These are phyloP conservation scores for Nothobranchius furzeri DNA, from an alignment of 2,113 vertebrate genomes.

Conservation along the genomic window DNA sequence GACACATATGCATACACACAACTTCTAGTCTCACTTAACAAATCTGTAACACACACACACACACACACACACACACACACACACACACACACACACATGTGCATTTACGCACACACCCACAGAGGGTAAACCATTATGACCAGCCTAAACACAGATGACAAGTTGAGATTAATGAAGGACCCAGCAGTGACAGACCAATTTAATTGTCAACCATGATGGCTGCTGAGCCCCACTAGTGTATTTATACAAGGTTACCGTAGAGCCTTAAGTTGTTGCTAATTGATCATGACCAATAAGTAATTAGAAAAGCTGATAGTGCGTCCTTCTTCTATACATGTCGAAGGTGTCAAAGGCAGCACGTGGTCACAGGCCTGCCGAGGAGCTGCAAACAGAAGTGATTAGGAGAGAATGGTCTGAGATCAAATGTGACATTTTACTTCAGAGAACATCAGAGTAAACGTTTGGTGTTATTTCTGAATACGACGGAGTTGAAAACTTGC, in stretches of 20 bases:
- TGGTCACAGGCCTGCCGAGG: neutral
- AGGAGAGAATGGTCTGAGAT: constrained; percentile 13
- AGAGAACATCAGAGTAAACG: neutral
- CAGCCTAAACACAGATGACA: constrained; percentile 98
- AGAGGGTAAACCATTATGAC: constrained; percentile 80
- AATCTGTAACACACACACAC: constrained; percentile 60
- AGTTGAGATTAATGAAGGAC: constrained; percentile 98
- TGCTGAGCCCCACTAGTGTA: constrained; percentile 90
- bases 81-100: constrained; percentile 64
- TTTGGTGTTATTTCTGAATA: too few species aligned
- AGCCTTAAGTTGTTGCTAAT: constrained; percentile 88
- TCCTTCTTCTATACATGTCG: constrained; percentile 56
- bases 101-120: constrained; percentile 60
- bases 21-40: constrained; percentile 26
- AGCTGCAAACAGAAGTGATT: neutral
- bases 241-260: constrained; percentile 86
- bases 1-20: constrained; percentile 53
- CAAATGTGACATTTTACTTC: constrained; percentile 8
- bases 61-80: constrained; percentile 72
- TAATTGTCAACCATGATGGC: constrained; percentile 96
- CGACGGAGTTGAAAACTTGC: too few species aligned
- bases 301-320: constrained; percentile 72
- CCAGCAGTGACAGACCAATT: constrained; percentile 92
- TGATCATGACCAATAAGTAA: constrained; percentile 94
- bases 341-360: constrained; percentile 53